Evolutionary conservation across 2,888 invertebrate species (phyloP).

Genomic region (Corythucha ciliata): DNA sequence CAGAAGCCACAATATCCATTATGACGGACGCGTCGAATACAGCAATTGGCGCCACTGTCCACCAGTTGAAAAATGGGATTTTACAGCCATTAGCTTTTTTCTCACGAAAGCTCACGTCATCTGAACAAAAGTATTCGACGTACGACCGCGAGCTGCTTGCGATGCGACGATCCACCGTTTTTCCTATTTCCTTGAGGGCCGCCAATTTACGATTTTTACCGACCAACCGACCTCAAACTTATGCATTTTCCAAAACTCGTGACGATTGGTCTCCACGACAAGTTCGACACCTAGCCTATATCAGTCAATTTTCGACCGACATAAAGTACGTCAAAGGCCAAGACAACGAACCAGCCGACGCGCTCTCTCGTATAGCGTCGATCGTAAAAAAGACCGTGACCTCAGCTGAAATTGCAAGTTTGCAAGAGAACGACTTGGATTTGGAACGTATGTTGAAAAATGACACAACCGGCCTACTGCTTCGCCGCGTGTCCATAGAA

Average conservation of each 20-base stretch:
- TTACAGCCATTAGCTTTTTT: slow-evolving; percentile 28
- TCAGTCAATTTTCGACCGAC: slow-evolving; percentile 21
- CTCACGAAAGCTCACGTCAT: slow-evolving; percentile 20
- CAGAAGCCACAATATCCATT: slow-evolving; percentile 36
- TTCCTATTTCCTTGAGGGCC: slow-evolving; percentile 28
- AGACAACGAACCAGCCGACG: slow-evolving; percentile 12
- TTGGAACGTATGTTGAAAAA: too few relatives aligned
- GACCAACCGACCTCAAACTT: slow-evolving; percentile 21
- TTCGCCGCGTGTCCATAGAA: too few relatives aligned
- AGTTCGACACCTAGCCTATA: slow-evolving; percentile 18
- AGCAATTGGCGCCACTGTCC: slow-evolving; percentile 40
- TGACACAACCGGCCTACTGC: too few relatives aligned
- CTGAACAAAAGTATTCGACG: slow-evolving; percentile 24
- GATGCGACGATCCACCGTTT: slow-evolving; percentile 21
- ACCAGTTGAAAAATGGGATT: slow-evolving; percentile 35
- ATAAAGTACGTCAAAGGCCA: slow-evolving; percentile 10
- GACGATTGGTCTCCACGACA: slow-evolving; percentile 20
- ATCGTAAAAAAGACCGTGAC: too few relatives aligned
- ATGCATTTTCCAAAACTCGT: slow-evolving; percentile 9
- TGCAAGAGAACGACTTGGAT: too few relatives aligned
- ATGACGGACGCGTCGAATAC: slow-evolving; percentile 40
- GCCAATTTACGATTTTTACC: slow-evolving; percentile 21
- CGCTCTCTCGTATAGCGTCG: slow-evolving; percentile 6
- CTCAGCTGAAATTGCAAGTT: too few relatives aligned
- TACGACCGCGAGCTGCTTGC: slow-evolving; percentile 28